These are phyloP conservation scores for Drosophila colorata DNA, from an alignment of 2,888 invertebrate genomes.

Conservation along the genomic window DNA sequence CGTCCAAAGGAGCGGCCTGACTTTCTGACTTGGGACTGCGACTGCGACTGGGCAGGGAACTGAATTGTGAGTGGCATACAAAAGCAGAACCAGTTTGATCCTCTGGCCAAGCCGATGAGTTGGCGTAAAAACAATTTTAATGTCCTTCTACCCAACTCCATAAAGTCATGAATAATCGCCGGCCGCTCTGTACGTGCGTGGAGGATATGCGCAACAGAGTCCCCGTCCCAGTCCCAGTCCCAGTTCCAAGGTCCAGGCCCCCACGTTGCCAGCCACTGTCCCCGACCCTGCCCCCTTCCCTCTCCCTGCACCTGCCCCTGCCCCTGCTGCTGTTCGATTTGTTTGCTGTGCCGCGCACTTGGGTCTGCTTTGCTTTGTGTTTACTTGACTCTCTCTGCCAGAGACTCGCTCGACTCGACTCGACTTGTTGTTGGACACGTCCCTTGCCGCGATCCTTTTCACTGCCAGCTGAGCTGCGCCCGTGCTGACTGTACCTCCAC, in stretches of 20 bases:
- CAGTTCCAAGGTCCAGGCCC: constrained; percentile 35
- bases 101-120: constrained; percentile 69
- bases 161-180: constrained; percentile 79
- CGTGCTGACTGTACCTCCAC: constrained; percentile 57
- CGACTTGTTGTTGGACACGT: constrained; percentile 24
- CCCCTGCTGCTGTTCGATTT: constrained; percentile 41
- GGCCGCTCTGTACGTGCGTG: constrained; percentile 62
- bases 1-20: constrained; percentile 61
- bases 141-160: constrained; percentile 79
- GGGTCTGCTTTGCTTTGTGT: constrained; percentile 42
- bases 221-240: constrained; percentile 13
- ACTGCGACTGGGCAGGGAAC: constrained; percentile 31
- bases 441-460: constrained; percentile 60
- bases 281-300: constrained; percentile 2
- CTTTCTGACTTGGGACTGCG: constrained; percentile 33
- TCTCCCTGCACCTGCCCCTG: not conserved
- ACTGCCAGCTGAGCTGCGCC: constrained; percentile 9
- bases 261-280: constrained; percentile 16
- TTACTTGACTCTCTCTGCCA: constrained; percentile 38
- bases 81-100: constrained; percentile 77
- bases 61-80: constrained; percentile 71
- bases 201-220: constrained; percentile 55
- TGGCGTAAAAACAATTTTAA: constrained; percentile 80
- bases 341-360: constrained; percentile 60
- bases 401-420: too few species aligned